phyloP scores from a whole-genome alignment of 1,140 invertebrate genomes.

The Lucilia cuprina region DNA sequence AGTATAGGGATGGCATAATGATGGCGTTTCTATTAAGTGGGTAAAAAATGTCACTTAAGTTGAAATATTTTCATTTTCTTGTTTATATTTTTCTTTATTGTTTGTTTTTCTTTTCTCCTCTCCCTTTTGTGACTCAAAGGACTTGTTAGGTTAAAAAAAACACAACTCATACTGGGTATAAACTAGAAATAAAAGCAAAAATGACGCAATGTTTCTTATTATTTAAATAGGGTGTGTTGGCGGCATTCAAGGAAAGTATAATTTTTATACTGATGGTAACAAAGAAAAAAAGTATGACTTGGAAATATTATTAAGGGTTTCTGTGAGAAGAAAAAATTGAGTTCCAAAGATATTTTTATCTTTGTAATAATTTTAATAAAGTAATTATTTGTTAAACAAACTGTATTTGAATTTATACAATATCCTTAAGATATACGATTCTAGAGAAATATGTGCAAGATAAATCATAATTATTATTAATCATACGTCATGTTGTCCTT shows the following conservation, averaged over 20 bases:
- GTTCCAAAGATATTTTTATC: too few relatives aligned
- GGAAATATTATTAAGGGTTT: not conserved
- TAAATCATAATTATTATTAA: too few relatives aligned
- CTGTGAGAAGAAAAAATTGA: too few relatives aligned
- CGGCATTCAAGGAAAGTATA: not conserved
- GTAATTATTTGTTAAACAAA: too few relatives aligned
- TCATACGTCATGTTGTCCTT: too few relatives aligned
- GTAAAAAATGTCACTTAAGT: conserved; percentile 14
- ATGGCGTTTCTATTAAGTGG: not conserved
- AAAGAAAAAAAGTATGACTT: not conserved
- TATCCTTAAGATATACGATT: too few relatives aligned
- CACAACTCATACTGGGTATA: not conserved
- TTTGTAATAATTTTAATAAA: too few relatives aligned
- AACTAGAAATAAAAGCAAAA: not conserved
- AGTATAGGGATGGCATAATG: not conserved
- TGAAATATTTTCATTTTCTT: conserved; percentile 8
- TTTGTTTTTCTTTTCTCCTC: too few relatives aligned
- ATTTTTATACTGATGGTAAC: not conserved
- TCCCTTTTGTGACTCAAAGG: not conserved
- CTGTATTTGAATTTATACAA: too few relatives aligned
- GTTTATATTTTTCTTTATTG: not conserved
- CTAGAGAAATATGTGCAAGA: too few relatives aligned
- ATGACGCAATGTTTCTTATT: conserved; percentile 15
- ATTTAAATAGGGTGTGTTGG: not conserved
- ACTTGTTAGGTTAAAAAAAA: not conserved